phyloP scores from a whole-genome alignment of 1,140 invertebrate genomes.

The Pogonomyrmex californicus region DNA sequence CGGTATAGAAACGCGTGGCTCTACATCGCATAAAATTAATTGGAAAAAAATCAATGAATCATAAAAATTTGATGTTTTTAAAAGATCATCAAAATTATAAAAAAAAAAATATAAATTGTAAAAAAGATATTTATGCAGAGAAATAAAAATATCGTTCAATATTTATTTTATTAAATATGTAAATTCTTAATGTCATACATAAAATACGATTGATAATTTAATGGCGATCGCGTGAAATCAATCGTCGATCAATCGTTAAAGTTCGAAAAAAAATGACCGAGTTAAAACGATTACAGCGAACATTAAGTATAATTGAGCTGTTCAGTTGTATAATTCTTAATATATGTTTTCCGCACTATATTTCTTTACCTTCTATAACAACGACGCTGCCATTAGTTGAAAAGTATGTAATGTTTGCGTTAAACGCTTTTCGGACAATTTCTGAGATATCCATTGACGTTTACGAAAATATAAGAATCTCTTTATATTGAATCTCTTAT shows the following conservation, averaged over 20 bases:
- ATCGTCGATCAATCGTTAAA: neutral
- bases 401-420: neutral
- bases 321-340: conserved; percentile 55
- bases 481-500: neutral
- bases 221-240: neutral
- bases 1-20: too few relatives aligned
- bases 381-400: neutral
- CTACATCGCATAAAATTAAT: neutral
- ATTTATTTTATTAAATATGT: neutral
- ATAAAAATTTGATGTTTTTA: neutral
- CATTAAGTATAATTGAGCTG: conserved; percentile 7
- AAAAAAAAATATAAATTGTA: neutral
- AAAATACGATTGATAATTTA: neutral
- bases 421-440: neutral
- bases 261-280: neutral
- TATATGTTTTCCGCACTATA: neutral
- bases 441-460: neutral
- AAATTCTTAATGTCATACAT: neutral
- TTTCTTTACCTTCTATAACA: neutral
- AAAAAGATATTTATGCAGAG: neutral
- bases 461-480: neutral
- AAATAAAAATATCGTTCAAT: neutral
- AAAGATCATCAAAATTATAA: neutral
- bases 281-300: neutral
- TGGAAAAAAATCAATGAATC: neutral